These are phyloP conservation scores for Rhegmatorhina hoffmannsi DNA, from an alignment of 2,113 vertebrate species.

Conservation along the genomic window DNA sequence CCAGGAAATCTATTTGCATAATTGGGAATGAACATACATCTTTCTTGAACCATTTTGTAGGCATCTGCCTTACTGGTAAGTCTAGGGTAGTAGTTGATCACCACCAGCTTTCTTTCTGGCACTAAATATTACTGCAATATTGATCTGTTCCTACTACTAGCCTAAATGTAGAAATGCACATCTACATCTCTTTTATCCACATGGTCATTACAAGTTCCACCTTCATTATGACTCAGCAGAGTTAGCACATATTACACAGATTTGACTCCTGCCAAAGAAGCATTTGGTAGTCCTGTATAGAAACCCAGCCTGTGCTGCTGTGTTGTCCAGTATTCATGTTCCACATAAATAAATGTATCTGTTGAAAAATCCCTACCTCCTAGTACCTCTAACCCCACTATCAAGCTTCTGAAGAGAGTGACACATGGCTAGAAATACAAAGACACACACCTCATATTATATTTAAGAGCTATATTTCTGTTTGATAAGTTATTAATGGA, in stretches of 20 bases:
- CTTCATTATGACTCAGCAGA: neutral
- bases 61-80: neutral
- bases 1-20: neutral
- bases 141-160: neutral
- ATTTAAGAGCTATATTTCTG: constrained; percentile 14
- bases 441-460: neutral
- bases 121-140: neutral
- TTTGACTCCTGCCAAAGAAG: neutral
- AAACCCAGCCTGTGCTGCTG: neutral
- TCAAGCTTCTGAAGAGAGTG: neutral
- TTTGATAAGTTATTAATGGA: constrained; percentile 26
- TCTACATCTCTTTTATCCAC: neutral
- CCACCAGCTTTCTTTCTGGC: neutral
- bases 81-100: neutral
- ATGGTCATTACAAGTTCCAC: neutral
- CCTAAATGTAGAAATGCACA: neutral
- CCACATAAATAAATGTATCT: neutral
- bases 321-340: neutral
- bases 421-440: neutral
- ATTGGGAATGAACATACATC: neutral
- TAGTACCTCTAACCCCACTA: neutral
- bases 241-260: neutral
- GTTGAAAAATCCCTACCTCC: neutral
- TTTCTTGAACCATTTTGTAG: neutral
- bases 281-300: neutral